These are phyloP conservation scores for Trachythela sp. DNA, from an alignment of 64 coral and sea anemone species.

Conservation along the genomic window DNA sequence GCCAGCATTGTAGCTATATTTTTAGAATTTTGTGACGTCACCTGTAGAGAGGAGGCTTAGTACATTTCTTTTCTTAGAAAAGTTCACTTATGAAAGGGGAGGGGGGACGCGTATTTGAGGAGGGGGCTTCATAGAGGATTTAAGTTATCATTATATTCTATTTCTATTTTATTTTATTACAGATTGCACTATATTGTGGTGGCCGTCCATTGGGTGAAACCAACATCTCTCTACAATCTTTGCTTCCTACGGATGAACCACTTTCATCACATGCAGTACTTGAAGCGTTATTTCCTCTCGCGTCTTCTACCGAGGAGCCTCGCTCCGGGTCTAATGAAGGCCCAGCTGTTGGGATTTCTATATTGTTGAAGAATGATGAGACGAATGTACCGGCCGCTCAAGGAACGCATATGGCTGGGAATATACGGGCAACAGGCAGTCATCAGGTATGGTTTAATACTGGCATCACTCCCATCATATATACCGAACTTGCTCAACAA, in stretches of 20 bases:
- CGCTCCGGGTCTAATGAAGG: neutral
- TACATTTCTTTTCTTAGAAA: too few relatives aligned
- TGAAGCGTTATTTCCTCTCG: constrained; percentile 10
- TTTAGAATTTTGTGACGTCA: too few relatives aligned
- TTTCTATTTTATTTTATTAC: neutral
- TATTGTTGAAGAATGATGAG: neutral
- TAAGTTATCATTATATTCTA: neutral
- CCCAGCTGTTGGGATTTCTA: neutral
- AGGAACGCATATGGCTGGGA: neutral
- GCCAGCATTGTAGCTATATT: too few relatives aligned
- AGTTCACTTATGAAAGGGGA: too few relatives aligned
- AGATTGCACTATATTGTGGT: constrained; percentile 8
- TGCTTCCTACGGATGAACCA: neutral
- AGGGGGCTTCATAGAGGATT: too few relatives aligned
- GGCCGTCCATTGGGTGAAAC: neutral
- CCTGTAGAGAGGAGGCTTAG: too few relatives aligned
- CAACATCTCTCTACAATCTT: neutral
- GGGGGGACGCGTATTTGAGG: too few relatives aligned
- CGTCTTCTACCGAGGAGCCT: neutral
- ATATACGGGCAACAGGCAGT: neutral
- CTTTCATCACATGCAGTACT: neutral
- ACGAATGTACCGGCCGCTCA: neutral
- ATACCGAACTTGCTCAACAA: too few relatives aligned
- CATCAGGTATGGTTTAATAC: neutral
- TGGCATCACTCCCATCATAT: too few relatives aligned